Base-by-base conservation (phyloP, 2,113 vertebrate species). In the Myocastor coypus region DNA sequence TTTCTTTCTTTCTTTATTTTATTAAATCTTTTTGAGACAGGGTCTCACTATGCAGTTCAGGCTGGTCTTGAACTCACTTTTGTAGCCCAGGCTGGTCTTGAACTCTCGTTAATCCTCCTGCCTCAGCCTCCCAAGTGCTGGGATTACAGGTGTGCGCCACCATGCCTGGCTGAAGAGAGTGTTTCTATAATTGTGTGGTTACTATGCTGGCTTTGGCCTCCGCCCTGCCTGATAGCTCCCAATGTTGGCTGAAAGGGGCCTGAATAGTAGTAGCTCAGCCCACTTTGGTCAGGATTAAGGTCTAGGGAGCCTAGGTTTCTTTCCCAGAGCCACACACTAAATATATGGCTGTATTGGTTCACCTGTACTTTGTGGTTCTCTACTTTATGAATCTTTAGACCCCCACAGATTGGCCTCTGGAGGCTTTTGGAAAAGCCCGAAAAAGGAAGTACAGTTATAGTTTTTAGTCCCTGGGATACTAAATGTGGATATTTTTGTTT, bases 271-370 rank as follows among this genome's bases (percentile, higher is more conserved):
- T 42, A 89, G 12, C 26, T 75, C 59, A 77, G 9, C 13, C 66
- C 13, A 19, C 40, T 42, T 1, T 52, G 89, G 37, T 84, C 81
- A 86, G n/a, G 82, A 85, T 90, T 55, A 92, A 96, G 95, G 86
- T 81, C 50, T 50, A 69, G 69, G 84, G 6, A n/a, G 50, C 34
- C 3, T 34, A 4, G 11, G 66, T 75, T 52, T 64, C 24, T 22
- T 68, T 68, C 37, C 78, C 16, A 42, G 42, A 37, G 87, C 77
- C 61, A 59, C 61, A 64, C 4, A 52, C 57, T 22, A n/a, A 88
- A 14, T 69, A 81, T 73, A 30, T 83, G 52, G 46, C 71, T 83
- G 64, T 90, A 42, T 57, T 50, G n/a, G 61, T 61, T 34, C 40
- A 42, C 30, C 63, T 6, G 0, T 0, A 50, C 37, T 32, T 63